phyloP scores from a whole-genome alignment of 2,888 invertebrate species.

The Seira musarum region DNA sequence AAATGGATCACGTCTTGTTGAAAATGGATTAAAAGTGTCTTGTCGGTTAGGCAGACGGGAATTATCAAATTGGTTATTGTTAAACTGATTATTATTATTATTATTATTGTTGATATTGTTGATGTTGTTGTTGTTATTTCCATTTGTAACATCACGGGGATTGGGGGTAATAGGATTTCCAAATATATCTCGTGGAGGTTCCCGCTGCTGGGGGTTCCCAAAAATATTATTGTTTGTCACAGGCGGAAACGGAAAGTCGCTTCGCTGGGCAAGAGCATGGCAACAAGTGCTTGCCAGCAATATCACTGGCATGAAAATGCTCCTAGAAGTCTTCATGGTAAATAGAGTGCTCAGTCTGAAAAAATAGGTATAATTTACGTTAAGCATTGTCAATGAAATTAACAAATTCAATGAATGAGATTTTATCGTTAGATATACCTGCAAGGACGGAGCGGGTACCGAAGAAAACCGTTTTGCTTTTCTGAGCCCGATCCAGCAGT shows the following conservation, averaged over 20 bases:
- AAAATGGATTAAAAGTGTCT: slow-evolving; percentile 59
- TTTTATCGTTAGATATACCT: not conserved
- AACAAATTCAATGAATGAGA: not conserved
- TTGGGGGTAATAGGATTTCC: slow-evolving; percentile 39
- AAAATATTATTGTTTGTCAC: slow-evolving; percentile 58
- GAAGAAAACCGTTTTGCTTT: not conserved
- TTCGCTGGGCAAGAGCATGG: slow-evolving; percentile 15
- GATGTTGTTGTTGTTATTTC: slow-evolving; percentile 30
- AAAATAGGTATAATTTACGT: not conserved
- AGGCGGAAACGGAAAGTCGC: slow-evolving; percentile 43
- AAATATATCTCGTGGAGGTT: slow-evolving; percentile 42
- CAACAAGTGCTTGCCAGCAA: not conserved
- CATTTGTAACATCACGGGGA: slow-evolving; percentile 18
- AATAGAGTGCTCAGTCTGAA: not conserved
- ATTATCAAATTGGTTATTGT: slow-evolving; percentile 44
- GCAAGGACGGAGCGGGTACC: not conserved
- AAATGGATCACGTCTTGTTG: slow-evolving; percentile 49
- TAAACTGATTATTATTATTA: slow-evolving; percentile 14
- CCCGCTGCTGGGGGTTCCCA: slow-evolving; percentile 52
- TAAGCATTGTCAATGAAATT: not conserved
- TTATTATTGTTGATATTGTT: not conserved
- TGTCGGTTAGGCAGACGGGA: slow-evolving; percentile 44
- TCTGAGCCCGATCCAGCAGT: too few relatives aligned
- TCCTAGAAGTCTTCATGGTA: not conserved
- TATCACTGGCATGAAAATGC: slow-evolving; percentile 1